Evolutionary conservation across 2,113 vertebrate genomes (phyloP), one percentile per base, ranked within the genome.

Genomic region (Hoplias malabaricus): DNA sequence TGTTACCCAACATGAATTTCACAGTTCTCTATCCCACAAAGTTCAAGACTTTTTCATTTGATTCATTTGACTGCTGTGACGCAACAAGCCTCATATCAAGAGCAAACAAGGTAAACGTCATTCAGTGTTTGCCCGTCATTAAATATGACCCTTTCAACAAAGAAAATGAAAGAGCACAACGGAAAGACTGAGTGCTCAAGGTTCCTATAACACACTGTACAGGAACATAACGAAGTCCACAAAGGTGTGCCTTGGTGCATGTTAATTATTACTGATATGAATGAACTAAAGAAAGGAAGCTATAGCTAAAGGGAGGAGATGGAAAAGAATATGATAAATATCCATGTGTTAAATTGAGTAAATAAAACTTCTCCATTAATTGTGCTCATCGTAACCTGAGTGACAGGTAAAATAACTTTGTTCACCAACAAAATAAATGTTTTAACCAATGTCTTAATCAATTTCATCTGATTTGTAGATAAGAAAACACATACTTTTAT

Each of bases 251-350:
- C 42, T 19, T 10, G 13, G 5, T 50, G 57, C 53, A n/a, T 19
- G 75, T 78, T 40, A 40, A 63, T 63, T 16, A 70, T 78, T 78
- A 62, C 3, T 38, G 40, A 78, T 40, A n/a, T 34, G 53, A 74
- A 48, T 1, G 29, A 34, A 23, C 16, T 14, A 33, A 13, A n/a
- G 25, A 21, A 59, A 13, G 23, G 6, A 31, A 69, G 5, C 25
- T 53, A 46, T 4, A 4, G n/a, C 12, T 21, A 25, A 33, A 38
- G 46, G 48, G 31, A 54, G 13, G 34, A 3, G 31, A 4, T 27
- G 0, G 9, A 54, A 16, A 36, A 1, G 23, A 23, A 19, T 38
- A n/a, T 19, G 43, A 46, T 27, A 2, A 48, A n/a, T 38, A 9
- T 5, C 9, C 36, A 38, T 9, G 36, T 38, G 9, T 38, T 38